These are phyloP conservation scores for Cottus gobio DNA, from an alignment of 2,113 vertebrate species.

Conservation along the genomic window DNA sequence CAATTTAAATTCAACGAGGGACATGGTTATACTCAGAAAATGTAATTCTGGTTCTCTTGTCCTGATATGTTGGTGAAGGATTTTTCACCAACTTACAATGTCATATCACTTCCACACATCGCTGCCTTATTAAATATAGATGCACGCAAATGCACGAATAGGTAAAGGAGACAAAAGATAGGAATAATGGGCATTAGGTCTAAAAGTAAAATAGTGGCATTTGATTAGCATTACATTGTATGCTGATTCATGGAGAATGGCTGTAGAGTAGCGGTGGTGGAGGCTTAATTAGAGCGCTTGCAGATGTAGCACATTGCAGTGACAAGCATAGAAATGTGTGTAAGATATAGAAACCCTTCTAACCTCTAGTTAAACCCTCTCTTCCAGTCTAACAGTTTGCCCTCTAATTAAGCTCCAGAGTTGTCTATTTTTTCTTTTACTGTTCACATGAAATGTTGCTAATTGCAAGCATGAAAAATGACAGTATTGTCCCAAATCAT, in stretches of 20 bases:
- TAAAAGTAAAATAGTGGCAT: constrained; percentile 61
- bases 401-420: constrained; percentile 80
- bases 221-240: constrained; percentile 71
- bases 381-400: constrained; percentile 68
- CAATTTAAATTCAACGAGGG: constrained; percentile 3
- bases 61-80: constrained; percentile 21
- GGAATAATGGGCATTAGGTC: constrained; percentile 69
- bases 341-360: constrained; percentile 76
- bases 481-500: constrained; percentile 42
- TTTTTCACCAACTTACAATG: constrained; percentile 13
- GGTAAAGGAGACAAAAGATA: constrained; percentile 36
- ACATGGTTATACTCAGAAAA: neutral
- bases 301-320: constrained; percentile 77
- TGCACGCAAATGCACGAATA: constrained; percentile 36
- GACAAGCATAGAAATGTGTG: constrained; percentile 78
- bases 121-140: constrained; percentile 49
- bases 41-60: constrained; percentile 9
- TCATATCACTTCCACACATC: constrained; percentile 32
- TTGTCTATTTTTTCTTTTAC: constrained; percentile 58
- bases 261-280: constrained; percentile 50
- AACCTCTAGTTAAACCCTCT: constrained; percentile 78
- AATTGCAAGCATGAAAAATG: constrained; percentile 64
- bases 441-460: constrained; percentile 56
- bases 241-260: constrained; percentile 77
- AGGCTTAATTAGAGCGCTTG: constrained; percentile 81